Evolutionary conservation across 2,888 invertebrate genomes (phyloP).

Genomic region (Chirona hameri): DNA sequence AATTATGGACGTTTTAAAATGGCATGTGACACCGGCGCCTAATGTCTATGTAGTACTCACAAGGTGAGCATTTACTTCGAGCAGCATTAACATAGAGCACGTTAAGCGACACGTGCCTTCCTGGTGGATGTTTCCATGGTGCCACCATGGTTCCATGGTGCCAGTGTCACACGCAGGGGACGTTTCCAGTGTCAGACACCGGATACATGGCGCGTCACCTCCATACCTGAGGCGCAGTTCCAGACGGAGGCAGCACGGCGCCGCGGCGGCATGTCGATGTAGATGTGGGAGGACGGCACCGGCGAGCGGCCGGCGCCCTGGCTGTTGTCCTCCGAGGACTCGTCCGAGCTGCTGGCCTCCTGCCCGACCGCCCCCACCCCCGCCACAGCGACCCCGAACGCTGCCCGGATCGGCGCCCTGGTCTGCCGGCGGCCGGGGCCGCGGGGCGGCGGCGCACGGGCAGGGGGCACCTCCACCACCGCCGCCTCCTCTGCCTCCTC

Average conservation of each 20-base stretch:
- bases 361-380: neutral
- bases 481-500: neutral
- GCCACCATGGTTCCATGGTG: too few relatives aligned
- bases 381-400: neutral
- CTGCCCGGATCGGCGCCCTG: neutral
- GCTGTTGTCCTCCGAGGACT: neutral
- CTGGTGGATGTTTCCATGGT: too few relatives aligned
- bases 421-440: neutral
- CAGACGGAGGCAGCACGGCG: neutral
- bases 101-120: too few relatives aligned
- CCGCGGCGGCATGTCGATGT: slow-evolving; percentile 27
- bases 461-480: neutral
- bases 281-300: slow-evolving; percentile 3
- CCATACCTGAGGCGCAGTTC: slow-evolving; percentile 8
- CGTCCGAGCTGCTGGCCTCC: neutral
- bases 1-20: too few relatives aligned
- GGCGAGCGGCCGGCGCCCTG: neutral
- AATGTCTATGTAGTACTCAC: too few relatives aligned
- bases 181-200: too few relatives aligned
- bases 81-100: too few relatives aligned
- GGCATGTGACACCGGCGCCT: too few relatives aligned
- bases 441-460: neutral
- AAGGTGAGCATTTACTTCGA: too few relatives aligned
- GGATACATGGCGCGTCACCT: too few relatives aligned
- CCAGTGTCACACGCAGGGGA: too few relatives aligned